Evolutionary conservation across 2,797 vertebrate species (phyloP), one percentile per base, ranked within the genome.

Genomic region (Synaphobranchus kaupii): DNA sequence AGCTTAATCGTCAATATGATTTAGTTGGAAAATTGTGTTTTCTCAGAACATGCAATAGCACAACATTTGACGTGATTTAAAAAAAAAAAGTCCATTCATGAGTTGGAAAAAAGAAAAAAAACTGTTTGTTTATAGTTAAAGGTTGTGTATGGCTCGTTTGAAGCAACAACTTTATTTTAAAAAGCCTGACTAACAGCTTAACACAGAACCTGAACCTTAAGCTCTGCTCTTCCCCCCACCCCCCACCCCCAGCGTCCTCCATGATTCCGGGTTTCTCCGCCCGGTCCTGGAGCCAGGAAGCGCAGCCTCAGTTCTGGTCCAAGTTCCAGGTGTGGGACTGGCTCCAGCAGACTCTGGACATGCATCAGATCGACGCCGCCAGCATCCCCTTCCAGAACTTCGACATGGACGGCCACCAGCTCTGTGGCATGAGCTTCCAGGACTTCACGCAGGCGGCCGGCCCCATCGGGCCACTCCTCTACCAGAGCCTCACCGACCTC

Each of bases 241-340:
- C 85, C 86, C 1, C 84, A 47, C 91, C 47, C 87, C 5, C 90
- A 95, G 95, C 93, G 90, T 90, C 95, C 0, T 87, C 93, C 91
- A 85, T 94, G 88, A 91, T 94, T 86, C 89, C 95, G 2, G 90
- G 96, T 52, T 98, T 98, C 89, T 94, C 96, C 22, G 95, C 96
- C 91, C 95, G 95, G 15, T 96, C 97, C 90, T 99, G 98, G 98
- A 91, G 97, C 94, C 96, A 97, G 0, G 98, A 99, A 87, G 95
- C 96, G 84, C 98, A 97, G 71, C 99, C 99, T 0, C 98, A 99
- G 91, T 98, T 97, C 92, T 99, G 99, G 99, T 97, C 95, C 87
- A 99, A 99, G 88, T 98, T 95, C 93, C 99, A 99, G 94, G 98
- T 99, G 88, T 99, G 99, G 99, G 98, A 99, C 81, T 99, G 99